Percentiles rank a stretch among this genome's conserved stretches.
Conservation (phyloP, 2,888 invertebrate genomes). For the Geophilus truncorum region DNA sequence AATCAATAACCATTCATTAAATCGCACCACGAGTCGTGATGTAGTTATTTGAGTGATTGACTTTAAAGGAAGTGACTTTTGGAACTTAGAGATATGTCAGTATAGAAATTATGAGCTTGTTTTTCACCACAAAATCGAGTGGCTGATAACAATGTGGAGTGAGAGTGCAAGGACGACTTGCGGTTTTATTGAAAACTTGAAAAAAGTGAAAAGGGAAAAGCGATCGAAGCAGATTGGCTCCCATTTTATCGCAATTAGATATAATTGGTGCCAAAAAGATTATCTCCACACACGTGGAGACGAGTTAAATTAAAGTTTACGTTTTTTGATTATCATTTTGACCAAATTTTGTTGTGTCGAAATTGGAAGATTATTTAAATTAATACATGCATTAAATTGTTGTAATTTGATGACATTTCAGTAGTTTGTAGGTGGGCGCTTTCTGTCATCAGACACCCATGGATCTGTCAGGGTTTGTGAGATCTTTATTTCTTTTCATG, state of each 20-base stretch:
- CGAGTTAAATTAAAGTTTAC: neutral
- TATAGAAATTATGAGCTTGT: slow-evolving; percentile 14
- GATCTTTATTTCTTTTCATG: slow-evolving; percentile 16
- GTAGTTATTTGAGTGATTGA: neutral
- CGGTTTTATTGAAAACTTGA: neutral
- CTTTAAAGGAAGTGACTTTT: slow-evolving; percentile 3
- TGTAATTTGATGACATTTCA: neutral
- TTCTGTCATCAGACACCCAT: slow-evolving; percentile 21
- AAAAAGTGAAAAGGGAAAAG: neutral
- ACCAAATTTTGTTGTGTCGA: too few species aligned
- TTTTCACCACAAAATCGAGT: neutral
- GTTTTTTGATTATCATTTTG: too few species aligned
- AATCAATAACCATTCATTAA: neutral
- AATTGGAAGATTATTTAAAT: too few species aligned
- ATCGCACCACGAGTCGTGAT: neutral
- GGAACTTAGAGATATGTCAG: slow-evolving; percentile 13
- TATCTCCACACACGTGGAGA: neutral
- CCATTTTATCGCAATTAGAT: neutral
- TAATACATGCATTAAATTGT: neutral
- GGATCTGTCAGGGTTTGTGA: neutral
- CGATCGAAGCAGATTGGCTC: neutral
- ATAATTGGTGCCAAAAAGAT: slow-evolving; percentile 5
- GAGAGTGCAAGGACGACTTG: neutral
- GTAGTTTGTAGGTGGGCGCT: neutral
- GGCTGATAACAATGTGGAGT: slow-evolving; percentile 6